A percentile compares a stretch with the other conserved stretches of the same genome.
Evolutionary conservation across 2,797 vertebrate species (phyloP).

Genomic region (Psittacula derbiana): DNA sequence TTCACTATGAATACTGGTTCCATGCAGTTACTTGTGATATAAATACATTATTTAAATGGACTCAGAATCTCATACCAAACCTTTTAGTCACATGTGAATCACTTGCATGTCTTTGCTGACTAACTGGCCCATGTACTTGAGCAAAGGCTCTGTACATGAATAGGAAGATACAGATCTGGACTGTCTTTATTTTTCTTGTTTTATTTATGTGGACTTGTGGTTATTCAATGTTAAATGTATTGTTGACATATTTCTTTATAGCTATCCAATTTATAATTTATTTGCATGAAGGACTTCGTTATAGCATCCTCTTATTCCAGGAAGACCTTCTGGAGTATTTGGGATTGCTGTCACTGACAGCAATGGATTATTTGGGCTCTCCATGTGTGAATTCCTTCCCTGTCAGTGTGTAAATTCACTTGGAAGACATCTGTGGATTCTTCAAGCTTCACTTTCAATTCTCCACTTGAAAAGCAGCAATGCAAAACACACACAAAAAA

Average conservation of each 20-base stretch:
- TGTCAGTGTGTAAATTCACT: background rate
- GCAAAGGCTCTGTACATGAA: background rate
- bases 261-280: background rate
- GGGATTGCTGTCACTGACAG: background rate
- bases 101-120: background rate
- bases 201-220: background rate
- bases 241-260: background rate
- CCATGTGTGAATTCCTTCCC: background rate
- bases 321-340: background rate
- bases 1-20: background rate
- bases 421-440: background rate
- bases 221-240: background rate
- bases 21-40: background rate
- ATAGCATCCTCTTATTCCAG: background rate
- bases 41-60: background rate
- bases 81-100: background rate
- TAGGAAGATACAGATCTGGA: background rate
- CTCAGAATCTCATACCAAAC: background rate
- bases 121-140: background rate
- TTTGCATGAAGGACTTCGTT: background rate
- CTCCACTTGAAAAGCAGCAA: background rate
- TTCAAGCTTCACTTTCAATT: slow-evolving; percentile 1
- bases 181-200: background rate
- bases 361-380: background rate
- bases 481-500: background rate